phyloP scores from a whole-genome alignment of 1,140 invertebrate genomes.

The Zaprionus ornatus region DNA sequence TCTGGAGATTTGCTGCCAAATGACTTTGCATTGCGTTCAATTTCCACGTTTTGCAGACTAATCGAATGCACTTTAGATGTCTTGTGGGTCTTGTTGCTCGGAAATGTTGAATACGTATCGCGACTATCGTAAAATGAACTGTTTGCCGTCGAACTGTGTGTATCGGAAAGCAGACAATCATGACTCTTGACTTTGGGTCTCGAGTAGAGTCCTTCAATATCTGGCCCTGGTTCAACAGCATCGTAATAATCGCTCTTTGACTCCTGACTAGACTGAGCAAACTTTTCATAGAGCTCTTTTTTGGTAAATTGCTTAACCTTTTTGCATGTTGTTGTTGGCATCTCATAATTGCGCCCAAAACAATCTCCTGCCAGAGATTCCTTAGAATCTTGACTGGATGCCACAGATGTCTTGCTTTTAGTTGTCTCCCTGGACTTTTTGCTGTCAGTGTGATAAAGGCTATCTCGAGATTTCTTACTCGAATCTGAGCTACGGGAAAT shows the following conservation, averaged over 20 bases:
- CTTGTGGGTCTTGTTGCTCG: conserved; percentile 86
- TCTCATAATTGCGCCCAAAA: conserved; percentile 80
- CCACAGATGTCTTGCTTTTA: conserved; percentile 86
- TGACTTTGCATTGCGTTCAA: conserved; percentile 86
- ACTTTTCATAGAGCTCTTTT: conserved; percentile 83
- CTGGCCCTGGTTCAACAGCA: conserved; percentile 71
- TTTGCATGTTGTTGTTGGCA: conserved; percentile 83
- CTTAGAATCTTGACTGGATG: conserved; percentile 88
- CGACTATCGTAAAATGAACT: conserved; percentile 87
- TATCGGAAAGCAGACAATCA: conserved; percentile 85
- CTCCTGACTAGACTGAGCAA: conserved; percentile 87
- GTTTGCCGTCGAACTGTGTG: conserved; percentile 85
- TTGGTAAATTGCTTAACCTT: conserved; percentile 78
- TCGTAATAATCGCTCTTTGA: conserved; percentile 88
- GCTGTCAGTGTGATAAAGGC: conserved; percentile 87
- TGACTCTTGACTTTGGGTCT: conserved; percentile 85
- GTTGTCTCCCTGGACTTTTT: conserved; percentile 87
- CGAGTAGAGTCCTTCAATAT: conserved; percentile 58
- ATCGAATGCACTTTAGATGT: conserved; percentile 87
- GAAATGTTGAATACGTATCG: conserved; percentile 87
- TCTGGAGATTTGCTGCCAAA: conserved; percentile 78
- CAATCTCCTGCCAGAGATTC: conserved; percentile 79
- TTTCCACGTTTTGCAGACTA: conserved; percentile 88
- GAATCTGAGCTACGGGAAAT: conserved; percentile 87
- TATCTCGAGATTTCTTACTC: conserved; percentile 87